These are phyloP conservation scores for Seladonia tumulorum DNA, from an alignment of 2,888 invertebrate species.

Conservation along the genomic window DNA sequence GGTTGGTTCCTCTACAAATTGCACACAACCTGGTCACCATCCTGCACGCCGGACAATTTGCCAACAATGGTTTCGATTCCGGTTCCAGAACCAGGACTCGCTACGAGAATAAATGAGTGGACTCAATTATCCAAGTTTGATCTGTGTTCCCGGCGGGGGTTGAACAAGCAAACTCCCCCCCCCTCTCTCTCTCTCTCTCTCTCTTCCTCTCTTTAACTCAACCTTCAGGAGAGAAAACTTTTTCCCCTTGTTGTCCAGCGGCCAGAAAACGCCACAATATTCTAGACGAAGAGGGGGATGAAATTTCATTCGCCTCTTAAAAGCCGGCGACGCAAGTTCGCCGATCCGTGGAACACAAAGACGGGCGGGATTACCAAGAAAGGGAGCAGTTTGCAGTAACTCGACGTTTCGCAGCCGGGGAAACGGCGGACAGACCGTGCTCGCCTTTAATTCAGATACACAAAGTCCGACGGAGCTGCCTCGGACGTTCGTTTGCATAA, in stretches of 20 bases:
- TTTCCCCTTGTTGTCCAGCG: neutral
- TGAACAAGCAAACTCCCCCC: neutral
- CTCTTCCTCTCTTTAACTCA: neutral
- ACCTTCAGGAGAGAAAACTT: neutral
- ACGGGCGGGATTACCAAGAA: conserved; percentile 28
- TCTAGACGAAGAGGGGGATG: conserved; percentile 4
- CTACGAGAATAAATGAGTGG: conserved; percentile 23
- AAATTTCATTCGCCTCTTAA: conserved; percentile 36
- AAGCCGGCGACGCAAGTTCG: conserved; percentile 16
- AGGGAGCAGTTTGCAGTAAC: conserved; percentile 25
- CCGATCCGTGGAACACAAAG: conserved; percentile 20
- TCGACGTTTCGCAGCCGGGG: neutral
- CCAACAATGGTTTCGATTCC: conserved; percentile 3
- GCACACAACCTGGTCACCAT: neutral
- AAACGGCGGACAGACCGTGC: conserved; percentile 1
- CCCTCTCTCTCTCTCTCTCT: neutral
- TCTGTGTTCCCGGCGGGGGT: neutral
- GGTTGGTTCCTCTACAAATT: conserved; percentile 28
- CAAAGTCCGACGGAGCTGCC: conserved; percentile 1
- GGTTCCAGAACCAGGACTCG: neutral
- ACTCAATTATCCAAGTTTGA: conserved; percentile 48
- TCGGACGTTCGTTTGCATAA: conserved; percentile 56
- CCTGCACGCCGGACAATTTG: neutral
- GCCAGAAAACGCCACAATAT: conserved; percentile 5
- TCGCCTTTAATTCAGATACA: conserved; percentile 6